Evolutionary conservation across 2,888 invertebrate genomes (phyloP), one percentile per base, ranked within the genome.

Genomic region (Abrostola tripartita): DNA sequence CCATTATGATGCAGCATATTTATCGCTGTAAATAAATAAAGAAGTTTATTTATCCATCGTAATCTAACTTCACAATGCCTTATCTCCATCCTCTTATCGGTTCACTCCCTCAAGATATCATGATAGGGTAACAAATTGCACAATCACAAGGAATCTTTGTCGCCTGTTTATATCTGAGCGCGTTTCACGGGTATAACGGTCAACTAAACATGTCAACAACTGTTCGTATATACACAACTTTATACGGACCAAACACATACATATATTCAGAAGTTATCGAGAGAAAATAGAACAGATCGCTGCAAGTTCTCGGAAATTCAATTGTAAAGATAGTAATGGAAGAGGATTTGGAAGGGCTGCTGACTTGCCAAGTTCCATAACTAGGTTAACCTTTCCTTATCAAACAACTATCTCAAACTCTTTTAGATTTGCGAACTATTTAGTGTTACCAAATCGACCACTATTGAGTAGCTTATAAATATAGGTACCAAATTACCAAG

Each of bases 261-360:
- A 10, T 37, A 59, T n/a, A 54, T 51, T 37, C 11, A 44, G 11
- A 65, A 70, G 57, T 70, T 59, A 50, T 62, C 11, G n/a, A 42
- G 37, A 51, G 53, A 50, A 71, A 71, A 73, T 61, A 61, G 66
- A 60, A 68, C 57, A 60, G 56, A 69, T 66, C 54, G 59, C 57
- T 52, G 64, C 60, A 68, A 73, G 65, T 69, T 61, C 36, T 59
- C 38, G 14, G 53, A 8, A 67, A 76, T 78, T 60, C 60, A 80
- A 73, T 82, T 71, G 53, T 67, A 49, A 42, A 53, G 37, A 47
- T 61, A 55, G 57, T 59, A 69, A 73, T 61, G 49, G 66, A 51
- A 50, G 61, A 44, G 53, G 62, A 65, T 78, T 74, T 65, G 52
- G 63, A 61, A 66, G 56, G 55, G 55, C 56, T 62, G 56, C 63